A percentile compares a stretch with the other conserved stretches of the same genome.
Conservation (phyloP, 1,140 invertebrate species). For the Lepidurus couesii region DNA sequence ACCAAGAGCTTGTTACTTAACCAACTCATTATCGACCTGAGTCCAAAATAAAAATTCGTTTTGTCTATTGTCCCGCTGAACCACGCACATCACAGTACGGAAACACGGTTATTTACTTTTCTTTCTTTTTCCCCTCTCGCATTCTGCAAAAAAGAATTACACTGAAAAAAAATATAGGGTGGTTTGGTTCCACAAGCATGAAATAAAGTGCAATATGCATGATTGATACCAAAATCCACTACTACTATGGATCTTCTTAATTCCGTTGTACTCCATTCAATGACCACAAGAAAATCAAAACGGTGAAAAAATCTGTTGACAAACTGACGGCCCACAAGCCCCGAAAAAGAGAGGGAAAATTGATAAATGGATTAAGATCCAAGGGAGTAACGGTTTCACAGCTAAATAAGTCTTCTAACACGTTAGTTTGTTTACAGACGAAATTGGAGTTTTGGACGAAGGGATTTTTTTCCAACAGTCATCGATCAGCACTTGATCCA, state of each 20-base stretch:
- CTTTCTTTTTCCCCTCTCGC: not conserved
- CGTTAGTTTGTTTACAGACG: not conserved
- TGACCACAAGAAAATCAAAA: constrained; percentile 17
- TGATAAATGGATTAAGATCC: not conserved
- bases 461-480: not conserved
- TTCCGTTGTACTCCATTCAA: constrained; percentile 7
- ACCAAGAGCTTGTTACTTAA: not conserved
- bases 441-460: constrained; percentile 6
- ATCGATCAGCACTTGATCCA: not conserved
- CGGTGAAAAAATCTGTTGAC: not conserved
- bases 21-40: not conserved
- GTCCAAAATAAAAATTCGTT: not conserved
- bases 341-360: not conserved
- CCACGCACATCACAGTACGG: constrained; percentile 20
- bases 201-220: constrained; percentile 9
- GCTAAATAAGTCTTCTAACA: constrained; percentile 19
- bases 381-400: not conserved
- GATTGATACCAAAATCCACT: not conserved
- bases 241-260: not conserved
- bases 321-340: not conserved
- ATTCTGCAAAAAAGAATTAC: not conserved
- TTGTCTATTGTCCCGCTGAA: not conserved
- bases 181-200: constrained; percentile 13
- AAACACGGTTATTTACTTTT: not conserved
- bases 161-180: not conserved